phyloP scores from a whole-genome alignment of 2,888 invertebrate species.

The Drosophila paranaensis region DNA sequence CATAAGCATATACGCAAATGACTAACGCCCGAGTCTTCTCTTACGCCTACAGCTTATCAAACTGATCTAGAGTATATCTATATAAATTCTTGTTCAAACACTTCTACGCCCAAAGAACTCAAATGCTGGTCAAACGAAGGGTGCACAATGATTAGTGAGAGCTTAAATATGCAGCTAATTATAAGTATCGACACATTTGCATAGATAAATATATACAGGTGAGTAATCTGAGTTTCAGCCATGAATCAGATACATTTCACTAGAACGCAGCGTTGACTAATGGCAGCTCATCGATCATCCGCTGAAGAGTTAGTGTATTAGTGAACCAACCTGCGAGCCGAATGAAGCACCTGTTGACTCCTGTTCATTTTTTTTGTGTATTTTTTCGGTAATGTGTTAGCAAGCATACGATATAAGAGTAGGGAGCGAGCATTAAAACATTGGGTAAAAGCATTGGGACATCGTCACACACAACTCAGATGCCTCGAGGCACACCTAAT shows the following conservation, averaged over 20 bases:
- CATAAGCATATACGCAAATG: not conserved
- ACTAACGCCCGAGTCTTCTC: not conserved
- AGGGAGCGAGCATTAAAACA: constrained; percentile 28
- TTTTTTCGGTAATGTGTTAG: constrained; percentile 10
- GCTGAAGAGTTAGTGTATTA: not conserved
- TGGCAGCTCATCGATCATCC: constrained; percentile 6
- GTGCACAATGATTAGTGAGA: not conserved
- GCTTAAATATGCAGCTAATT: not conserved
- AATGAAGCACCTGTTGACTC: constrained; percentile 78
- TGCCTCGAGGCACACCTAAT: not conserved
- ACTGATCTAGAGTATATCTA: not conserved
- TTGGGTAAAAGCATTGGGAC: not conserved
- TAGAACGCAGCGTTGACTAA: constrained; percentile 27
- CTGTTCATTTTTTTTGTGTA: constrained; percentile 44
- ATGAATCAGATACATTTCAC: constrained; percentile 38
- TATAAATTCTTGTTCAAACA: not conserved
- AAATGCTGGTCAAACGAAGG: not conserved
- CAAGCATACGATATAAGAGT: constrained; percentile 39
- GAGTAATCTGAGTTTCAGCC: constrained; percentile 23
- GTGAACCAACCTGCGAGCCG: constrained; percentile 75
- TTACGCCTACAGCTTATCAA: not conserved
- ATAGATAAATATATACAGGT: constrained; percentile 14
- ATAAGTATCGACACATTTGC: not conserved
- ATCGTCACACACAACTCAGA: not conserved
- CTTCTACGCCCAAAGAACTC: not conserved